phyloP scores from a whole-genome alignment of 2,113 vertebrate genomes.

The Otolemur garnettii region DNA sequence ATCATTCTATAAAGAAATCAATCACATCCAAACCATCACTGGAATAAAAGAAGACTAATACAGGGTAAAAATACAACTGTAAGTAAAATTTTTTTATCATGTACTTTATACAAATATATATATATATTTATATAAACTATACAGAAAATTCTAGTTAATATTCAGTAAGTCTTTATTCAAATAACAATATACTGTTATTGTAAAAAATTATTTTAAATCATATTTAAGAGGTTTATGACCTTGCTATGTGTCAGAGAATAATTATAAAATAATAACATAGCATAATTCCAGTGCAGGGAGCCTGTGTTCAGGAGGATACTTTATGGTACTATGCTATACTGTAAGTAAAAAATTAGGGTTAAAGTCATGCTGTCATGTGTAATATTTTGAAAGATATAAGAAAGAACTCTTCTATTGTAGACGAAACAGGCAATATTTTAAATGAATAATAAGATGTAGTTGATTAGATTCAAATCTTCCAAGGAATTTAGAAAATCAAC shows the following conservation, averaged over 20 bases:
- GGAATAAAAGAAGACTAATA: constrained; percentile 42
- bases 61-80: constrained; percentile 25
- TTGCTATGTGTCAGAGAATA: neutral
- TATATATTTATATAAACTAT: no score
- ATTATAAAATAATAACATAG: constrained; percentile 38
- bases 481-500: constrained; percentile 48
- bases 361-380: neutral
- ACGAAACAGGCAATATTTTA: constrained; percentile 40
- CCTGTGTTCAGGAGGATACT: neutral
- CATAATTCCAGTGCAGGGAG: neutral
- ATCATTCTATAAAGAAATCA: constrained; percentile 36
- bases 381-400: constrained; percentile 15
- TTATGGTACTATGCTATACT: neutral
- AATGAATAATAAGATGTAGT: neutral
- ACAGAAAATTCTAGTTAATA: constrained; percentile 53
- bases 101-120: neutral
- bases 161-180: constrained; percentile 52
- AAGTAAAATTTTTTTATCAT: constrained; percentile 45
- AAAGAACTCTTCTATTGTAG: neutral
- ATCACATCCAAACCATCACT: constrained; percentile 4
- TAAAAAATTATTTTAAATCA: constrained; percentile 60
- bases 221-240: neutral
- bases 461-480: constrained; percentile 39
- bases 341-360: neutral
- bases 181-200: constrained; percentile 2